These are phyloP conservation scores for Euglossa dilemma DNA, from an alignment of 1,140 invertebrate species.

Conservation along the genomic window DNA sequence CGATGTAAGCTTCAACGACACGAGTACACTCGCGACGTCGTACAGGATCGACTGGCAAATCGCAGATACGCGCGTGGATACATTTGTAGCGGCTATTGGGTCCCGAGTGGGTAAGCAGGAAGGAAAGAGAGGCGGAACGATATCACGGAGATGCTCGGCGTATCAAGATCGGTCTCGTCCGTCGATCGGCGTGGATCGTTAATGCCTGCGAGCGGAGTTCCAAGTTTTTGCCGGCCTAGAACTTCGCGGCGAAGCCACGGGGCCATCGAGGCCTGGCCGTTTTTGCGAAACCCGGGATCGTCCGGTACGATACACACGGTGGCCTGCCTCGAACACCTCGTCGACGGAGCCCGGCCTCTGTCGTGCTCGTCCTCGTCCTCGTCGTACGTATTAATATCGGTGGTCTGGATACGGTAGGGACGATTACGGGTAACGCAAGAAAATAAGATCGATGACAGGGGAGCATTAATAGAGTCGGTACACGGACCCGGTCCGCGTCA, in stretches of 20 bases:
- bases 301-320: background rate
- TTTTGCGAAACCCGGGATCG: background rate
- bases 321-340: background rate
- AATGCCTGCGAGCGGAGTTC: background rate
- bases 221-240: background rate
- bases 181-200: background rate
- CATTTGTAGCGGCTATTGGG: too few species aligned
- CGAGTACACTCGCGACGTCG: too few species aligned
- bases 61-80: too few species aligned
- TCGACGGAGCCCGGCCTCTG: background rate
- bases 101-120: background rate
- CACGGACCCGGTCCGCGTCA: background rate
- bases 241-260: slow-evolving; percentile 1
- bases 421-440: slow-evolving; percentile 34
- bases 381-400: slow-evolving; percentile 20
- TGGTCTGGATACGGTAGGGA: too few species aligned
- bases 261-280: slow-evolving; percentile 2
- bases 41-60: too few species aligned
- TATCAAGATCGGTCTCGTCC: background rate
- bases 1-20: too few species aligned
- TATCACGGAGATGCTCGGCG: background rate
- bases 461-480: slow-evolving; percentile 42
- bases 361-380: too few species aligned
- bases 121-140: background rate
- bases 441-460: slow-evolving; percentile 30